A percentile compares a stretch with the other conserved stretches of the same genome.
Evolutionary conservation across 2,113 vertebrate genomes (phyloP).

Genomic region (Rynchops niger): DNA sequence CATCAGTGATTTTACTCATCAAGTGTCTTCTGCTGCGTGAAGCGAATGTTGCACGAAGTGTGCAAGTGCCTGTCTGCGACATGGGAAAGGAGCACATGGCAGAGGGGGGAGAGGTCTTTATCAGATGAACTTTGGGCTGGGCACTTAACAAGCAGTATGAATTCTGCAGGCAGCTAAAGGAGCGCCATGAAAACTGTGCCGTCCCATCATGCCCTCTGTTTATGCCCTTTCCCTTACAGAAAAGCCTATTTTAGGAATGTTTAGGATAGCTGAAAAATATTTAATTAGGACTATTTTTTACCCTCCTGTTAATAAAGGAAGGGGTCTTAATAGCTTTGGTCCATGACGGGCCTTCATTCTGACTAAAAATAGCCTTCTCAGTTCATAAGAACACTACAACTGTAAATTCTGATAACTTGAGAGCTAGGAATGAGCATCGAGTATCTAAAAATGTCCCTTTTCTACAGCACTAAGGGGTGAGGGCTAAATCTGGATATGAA

Average conservation of each 20-base stretch:
- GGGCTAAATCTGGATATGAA: slow-evolving; percentile 41
- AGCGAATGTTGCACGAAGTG: background rate
- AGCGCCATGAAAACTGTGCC: fast-evolving
- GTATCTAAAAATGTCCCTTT: slow-evolving; percentile 54
- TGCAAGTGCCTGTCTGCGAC: background rate
- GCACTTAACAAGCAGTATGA: background rate
- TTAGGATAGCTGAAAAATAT: background rate
- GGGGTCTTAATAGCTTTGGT: background rate
- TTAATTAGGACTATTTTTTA: slow-evolving; percentile 21
- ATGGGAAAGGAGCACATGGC: background rate
- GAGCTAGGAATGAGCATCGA: background rate
- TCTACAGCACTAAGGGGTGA: background rate
- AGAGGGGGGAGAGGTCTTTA: background rate
- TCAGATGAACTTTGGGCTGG: background rate
- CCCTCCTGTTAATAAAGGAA: background rate
- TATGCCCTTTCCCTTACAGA: background rate
- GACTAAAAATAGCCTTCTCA: slow-evolving; percentile 26
- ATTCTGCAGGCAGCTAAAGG: background rate
- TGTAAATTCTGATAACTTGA: slow-evolving; percentile 51
- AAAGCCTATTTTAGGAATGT: background rate
- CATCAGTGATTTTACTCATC: background rate
- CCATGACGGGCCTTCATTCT: background rate
- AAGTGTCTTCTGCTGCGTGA: background rate
- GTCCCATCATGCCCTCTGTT: background rate
- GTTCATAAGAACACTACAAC: slow-evolving; percentile 4